Percentiles rank a stretch among this genome's conserved stretches.
These are phyloP conservation scores for Bombus confusus DNA, from an alignment of 1,140 invertebrate species.

Conservation along the genomic window DNA sequence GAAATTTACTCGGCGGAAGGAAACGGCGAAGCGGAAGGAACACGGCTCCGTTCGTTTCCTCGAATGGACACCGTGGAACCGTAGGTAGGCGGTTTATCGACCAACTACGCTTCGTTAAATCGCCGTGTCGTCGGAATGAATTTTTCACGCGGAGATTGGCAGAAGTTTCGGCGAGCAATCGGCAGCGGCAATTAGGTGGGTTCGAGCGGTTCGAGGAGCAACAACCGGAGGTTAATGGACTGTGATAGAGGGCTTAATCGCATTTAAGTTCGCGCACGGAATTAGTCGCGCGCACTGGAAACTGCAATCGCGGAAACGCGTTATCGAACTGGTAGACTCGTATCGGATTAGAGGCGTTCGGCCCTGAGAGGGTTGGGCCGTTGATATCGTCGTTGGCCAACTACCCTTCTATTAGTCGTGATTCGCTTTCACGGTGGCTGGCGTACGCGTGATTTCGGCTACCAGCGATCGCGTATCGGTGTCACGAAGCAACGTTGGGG, in stretches of 20 bases:
- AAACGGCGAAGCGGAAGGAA: not conserved
- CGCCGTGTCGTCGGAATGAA: slow-evolving; percentile 9
- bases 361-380: not conserved
- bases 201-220: not conserved
- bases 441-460: too few species aligned
- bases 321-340: slow-evolving; percentile 25
- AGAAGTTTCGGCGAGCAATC: slow-evolving; percentile 10
- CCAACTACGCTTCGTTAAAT: not conserved
- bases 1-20: too few species aligned
- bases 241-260: slow-evolving; percentile 54
- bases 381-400: not conserved
- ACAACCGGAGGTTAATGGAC: slow-evolving; percentile 46
- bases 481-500: too few species aligned
- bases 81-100: not conserved
- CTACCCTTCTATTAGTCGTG: not conserved
- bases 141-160: slow-evolving; percentile 25
- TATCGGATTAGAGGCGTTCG: slow-evolving; percentile 14
- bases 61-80: not conserved
- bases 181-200: not conserved
- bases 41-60: not conserved
- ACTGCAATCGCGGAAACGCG: slow-evolving; percentile 41
- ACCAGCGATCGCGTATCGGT: too few species aligned
- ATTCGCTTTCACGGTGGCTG: not conserved
- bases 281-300: slow-evolving; percentile 1
- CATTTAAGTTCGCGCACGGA: slow-evolving; percentile 32